phyloP scores from a whole-genome alignment of 2,797 vertebrate species.

The Hafferia zeledoni region DNA sequence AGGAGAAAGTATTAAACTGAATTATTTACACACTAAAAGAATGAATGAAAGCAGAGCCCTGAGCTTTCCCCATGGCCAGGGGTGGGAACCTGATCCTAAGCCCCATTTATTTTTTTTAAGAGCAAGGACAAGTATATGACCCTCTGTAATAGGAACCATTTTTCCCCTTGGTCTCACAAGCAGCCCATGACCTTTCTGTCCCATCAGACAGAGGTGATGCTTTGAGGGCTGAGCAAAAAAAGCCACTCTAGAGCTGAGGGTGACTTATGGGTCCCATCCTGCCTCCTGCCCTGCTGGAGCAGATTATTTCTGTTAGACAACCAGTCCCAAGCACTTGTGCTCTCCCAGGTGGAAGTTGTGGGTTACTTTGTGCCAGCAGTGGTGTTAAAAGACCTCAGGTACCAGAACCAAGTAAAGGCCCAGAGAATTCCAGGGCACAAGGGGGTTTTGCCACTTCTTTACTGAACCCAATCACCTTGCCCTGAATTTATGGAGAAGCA shows the following conservation, averaged over 20 bases:
- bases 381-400: neutral
- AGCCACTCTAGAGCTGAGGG: neutral
- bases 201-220: neutral
- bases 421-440: neutral
- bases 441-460: neutral
- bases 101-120: neutral
- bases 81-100: neutral
- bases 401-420: neutral
- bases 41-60: neutral
- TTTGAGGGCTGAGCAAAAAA: neutral
- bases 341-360: neutral
- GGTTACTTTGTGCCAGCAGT: neutral
- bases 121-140: neutral
- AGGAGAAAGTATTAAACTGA: slow-evolving; percentile 15
- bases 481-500: neutral
- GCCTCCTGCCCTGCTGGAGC: neutral
- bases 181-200: neutral
- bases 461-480: neutral
- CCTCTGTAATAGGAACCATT: neutral
- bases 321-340: neutral
- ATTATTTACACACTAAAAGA: slow-evolving; percentile 37
- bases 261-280: neutral
- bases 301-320: neutral
- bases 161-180: neutral
- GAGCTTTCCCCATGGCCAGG: neutral